Percentiles rank a stretch among this genome's conserved stretches.
These are phyloP conservation scores for Drosophila tanythrix DNA, from an alignment of 2,888 invertebrate genomes.

Conservation along the genomic window DNA sequence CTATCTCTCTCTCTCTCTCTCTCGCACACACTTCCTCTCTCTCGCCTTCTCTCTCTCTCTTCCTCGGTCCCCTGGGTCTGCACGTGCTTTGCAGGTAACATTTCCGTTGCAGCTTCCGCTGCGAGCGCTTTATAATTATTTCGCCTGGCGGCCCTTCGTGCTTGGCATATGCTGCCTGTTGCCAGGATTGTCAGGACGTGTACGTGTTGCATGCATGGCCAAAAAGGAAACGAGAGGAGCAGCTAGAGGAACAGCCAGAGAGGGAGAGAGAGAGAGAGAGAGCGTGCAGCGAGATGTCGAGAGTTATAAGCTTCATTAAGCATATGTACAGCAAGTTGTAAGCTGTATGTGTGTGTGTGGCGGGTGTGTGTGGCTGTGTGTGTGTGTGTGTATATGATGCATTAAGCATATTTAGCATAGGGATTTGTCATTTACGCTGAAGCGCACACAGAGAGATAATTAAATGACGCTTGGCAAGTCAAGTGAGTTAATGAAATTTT, in stretches of 20 bases:
- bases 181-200: conserved; percentile 74
- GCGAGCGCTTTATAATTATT: conserved; percentile 80
- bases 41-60: conserved; percentile 1
- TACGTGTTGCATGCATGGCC: conserved; percentile 70
- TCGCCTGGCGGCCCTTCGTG: conserved; percentile 78
- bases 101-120: conserved; percentile 80
- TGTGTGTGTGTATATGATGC: conserved; percentile 55
- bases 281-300: conserved; percentile 52
- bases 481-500: conserved; percentile 81
- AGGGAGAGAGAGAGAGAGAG: conserved; percentile 13
- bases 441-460: conserved; percentile 74
- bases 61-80: conserved; percentile 25
- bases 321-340: conserved; percentile 80
- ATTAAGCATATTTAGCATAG: conserved; percentile 83
- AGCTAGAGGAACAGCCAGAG: conserved; percentile 1
- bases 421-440: conserved; percentile 82
- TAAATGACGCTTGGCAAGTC: conserved; percentile 72
- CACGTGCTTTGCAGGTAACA: conserved; percentile 79
- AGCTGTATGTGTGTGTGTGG: conserved; percentile 40
- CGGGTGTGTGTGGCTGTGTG: conserved; percentile 25
- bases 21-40: background rate
- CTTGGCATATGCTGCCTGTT: conserved; percentile 78
- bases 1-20: conserved; percentile 10
- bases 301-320: conserved; percentile 83
- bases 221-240: conserved; percentile 6